Evolutionary conservation across 2,797 vertebrate species (phyloP).

Genomic region (Microtus obscurus): DNA sequence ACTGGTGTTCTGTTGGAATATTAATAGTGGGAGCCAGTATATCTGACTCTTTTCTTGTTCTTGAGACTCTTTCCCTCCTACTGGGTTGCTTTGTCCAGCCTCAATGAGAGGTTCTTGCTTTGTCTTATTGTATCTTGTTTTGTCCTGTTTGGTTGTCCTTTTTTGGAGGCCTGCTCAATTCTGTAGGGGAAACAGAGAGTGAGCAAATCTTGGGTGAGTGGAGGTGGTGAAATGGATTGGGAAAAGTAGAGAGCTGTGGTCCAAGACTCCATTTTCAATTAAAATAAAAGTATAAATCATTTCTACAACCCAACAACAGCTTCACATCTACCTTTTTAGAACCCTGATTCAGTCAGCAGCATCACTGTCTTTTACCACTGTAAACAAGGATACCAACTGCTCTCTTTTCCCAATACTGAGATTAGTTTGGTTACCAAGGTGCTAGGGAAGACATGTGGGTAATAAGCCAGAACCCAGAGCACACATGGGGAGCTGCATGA

Average conservation of each 20-base stretch:
- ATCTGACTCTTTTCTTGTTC: neutral
- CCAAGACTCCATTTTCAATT: neutral
- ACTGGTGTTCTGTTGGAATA: neutral
- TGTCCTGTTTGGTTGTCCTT: neutral
- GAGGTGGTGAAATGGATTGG: neutral
- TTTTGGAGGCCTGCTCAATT: neutral
- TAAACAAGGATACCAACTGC: neutral
- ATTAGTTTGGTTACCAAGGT: neutral
- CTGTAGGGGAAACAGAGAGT: neutral
- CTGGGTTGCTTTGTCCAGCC: neutral
- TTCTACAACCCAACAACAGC: neutral
- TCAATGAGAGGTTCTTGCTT: too few species aligned
- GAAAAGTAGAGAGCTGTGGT: neutral
- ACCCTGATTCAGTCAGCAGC: neutral
- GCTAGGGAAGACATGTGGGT: neutral
- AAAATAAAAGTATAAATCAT: neutral
- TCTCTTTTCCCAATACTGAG: neutral
- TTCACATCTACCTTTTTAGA: neutral
- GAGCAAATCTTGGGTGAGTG: neutral
- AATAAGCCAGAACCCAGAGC: neutral
- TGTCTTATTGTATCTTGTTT: neutral
- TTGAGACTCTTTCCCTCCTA: neutral
- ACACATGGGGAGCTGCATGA: neutral
- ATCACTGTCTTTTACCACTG: neutral
- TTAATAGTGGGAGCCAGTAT: accelerated